phyloP scores from a whole-genome alignment of 2,113 vertebrate species.

The Syrrhaptes paradoxus region DNA sequence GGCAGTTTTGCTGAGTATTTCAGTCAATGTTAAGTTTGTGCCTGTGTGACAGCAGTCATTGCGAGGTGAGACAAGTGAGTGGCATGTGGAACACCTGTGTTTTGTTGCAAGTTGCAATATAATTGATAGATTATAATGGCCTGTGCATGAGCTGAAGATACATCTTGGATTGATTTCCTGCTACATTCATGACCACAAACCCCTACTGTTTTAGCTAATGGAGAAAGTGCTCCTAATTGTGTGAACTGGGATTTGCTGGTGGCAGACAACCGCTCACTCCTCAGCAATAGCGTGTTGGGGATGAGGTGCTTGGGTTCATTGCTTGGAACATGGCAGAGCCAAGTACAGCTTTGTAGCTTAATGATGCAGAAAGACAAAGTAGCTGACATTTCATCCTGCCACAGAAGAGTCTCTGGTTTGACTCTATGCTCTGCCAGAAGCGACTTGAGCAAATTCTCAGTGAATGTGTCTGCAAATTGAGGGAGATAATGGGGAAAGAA shows the following conservation, averaged over 20 bases:
- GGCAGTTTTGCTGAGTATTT: background rate
- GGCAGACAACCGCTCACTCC: accelerated
- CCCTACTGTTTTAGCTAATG: slow-evolving; percentile 1
- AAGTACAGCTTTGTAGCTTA: background rate
- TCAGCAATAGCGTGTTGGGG: background rate
- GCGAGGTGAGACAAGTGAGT: background rate
- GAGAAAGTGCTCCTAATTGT: background rate
- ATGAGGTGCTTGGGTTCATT: background rate
- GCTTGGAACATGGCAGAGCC: background rate
- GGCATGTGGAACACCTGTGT: background rate
- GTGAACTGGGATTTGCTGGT: background rate
- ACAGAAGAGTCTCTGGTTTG: background rate
- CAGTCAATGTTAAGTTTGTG: background rate
- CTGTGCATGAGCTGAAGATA: background rate
- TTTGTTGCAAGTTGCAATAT: background rate
- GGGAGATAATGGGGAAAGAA: background rate
- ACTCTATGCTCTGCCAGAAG: background rate
- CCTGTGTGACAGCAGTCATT: background rate
- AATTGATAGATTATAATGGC: background rate
- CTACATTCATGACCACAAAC: background rate
- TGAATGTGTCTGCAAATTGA: background rate
- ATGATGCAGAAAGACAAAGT: background rate
- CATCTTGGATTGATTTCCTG: slow-evolving; percentile 8
- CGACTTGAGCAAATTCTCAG: background rate
- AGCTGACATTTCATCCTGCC: background rate